Percentiles rank a stretch among this genome's conserved stretches.
Evolutionary conservation across 2,797 vertebrate genomes (phyloP).

Genomic region (Silurus lanzhouensis): DNA sequence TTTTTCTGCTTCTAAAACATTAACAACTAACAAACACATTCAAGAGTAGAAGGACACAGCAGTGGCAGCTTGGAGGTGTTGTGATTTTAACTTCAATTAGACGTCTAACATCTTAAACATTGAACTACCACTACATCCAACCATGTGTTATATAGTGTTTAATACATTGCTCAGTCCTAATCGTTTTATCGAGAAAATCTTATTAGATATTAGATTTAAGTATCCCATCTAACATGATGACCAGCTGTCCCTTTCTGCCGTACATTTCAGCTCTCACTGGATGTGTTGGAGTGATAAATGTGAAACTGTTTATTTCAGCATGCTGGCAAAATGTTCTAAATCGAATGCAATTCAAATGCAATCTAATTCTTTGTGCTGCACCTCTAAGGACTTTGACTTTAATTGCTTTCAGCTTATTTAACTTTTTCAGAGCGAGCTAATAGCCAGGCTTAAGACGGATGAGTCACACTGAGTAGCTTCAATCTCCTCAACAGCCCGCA

Average conservation of each 20-base stretch:
- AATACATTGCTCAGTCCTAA: too few relatives aligned
- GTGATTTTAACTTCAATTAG: too few relatives aligned
- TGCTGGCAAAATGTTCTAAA: background rate
- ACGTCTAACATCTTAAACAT: too few relatives aligned
- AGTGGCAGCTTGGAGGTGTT: too few relatives aligned
- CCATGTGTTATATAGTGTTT: too few relatives aligned
- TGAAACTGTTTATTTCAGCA: background rate
- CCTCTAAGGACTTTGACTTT: background rate
- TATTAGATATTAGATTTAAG: slow-evolving; percentile 2
- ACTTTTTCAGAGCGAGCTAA: slow-evolving; percentile 73
- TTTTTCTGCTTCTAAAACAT: too few relatives aligned
- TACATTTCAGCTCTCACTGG: background rate
- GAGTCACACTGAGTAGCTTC: background rate
- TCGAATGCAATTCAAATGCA: background rate
- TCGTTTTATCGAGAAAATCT: too few relatives aligned
- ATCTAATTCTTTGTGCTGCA: background rate
- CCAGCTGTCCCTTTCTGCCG: background rate
- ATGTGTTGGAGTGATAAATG: background rate
- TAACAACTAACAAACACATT: too few relatives aligned
- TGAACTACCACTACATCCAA: too few relatives aligned
- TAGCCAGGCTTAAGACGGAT: slow-evolving; percentile 51
- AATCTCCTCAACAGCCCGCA: background rate
- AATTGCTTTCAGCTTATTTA: slow-evolving; percentile 68
- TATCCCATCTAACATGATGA: background rate
- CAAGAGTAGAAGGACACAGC: too few relatives aligned